Evolutionary conservation across 2,888 invertebrate genomes (phyloP), one percentile per base, ranked within the genome.

Genomic region (Orchesellides sinensis): DNA sequence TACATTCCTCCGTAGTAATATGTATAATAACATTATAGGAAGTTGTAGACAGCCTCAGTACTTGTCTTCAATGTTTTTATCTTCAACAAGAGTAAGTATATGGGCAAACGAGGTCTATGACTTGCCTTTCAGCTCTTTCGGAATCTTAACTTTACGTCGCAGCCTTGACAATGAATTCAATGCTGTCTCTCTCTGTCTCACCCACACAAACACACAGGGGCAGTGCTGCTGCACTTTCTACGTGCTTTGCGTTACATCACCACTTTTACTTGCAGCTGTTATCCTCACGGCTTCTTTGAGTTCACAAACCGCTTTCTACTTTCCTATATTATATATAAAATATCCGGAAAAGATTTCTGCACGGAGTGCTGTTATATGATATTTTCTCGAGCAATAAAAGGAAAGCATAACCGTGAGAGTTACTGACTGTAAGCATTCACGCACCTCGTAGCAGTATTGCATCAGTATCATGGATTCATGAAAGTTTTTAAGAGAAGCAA

Each of bases 131-230:
- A 63, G 29, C 35, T 25, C 23, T 52, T 63, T 35, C n/a, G 2
- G 40, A 32, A 45, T 63, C 45, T 65, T 29, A 29, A 17, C 56
- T 25, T 56, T 61, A 45, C 65, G n/a, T 45, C 25, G 32, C 70
- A 78, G 47, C 70, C 69, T 78, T 78, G 78, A 78, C 68, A 78
- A 70, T 78, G 78, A 69, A 78, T 70, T 70, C 78, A 23, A 29
- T 52, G 69, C 61, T 10, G 10, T 10, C 40, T 69, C 52, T 12
- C 21, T 25, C 19, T 69, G n/a, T 25, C 12, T 21, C 54, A 10
- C 21, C 27, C 32, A n/a, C 56, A n/a, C n/a, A n/a, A n/a, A n/a
- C n/a, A n/a, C n/a, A n/a, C n/a, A 35, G 12, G 25, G 69, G 59
- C 47, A 52, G 27, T 25, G 52, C 70, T 25, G 52, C 70, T 70